phyloP scores from a whole-genome alignment of 2,888 invertebrate genomes.

The Bombylius major region DNA sequence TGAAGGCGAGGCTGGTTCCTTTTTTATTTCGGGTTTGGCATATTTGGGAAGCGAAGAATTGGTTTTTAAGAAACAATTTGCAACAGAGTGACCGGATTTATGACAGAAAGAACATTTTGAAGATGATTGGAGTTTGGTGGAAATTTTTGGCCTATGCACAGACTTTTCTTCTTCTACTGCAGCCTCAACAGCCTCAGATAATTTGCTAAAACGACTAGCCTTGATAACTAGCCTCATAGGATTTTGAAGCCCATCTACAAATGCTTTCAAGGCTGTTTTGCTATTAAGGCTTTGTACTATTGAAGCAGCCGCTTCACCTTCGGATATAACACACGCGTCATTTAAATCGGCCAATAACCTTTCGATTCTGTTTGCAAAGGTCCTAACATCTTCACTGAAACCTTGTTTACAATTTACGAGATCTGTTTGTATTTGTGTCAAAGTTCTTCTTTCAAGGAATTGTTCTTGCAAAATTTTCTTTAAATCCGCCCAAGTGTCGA shows the following conservation, averaged over 20 bases:
- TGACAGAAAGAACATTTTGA: too few relatives aligned
- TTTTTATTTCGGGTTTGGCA: too few relatives aligned
- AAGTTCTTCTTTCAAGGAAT: slow-evolving; percentile 1
- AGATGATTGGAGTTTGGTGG: too few relatives aligned
- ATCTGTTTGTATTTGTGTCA: neutral
- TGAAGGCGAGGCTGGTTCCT: too few relatives aligned
- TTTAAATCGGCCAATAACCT: neutral
- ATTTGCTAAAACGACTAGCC: slow-evolving; percentile 1
- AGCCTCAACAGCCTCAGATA: slow-evolving; percentile 1
- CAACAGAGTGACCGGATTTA: too few relatives aligned
- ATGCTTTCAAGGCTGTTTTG: slow-evolving; percentile 3
- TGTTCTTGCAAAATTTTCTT: neutral
- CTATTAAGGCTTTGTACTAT: neutral
- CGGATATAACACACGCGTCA: neutral
- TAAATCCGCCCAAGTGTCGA: neutral
- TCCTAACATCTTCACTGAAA: neutral
- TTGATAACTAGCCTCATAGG: slow-evolving; percentile 2
- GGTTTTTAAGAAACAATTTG: too few relatives aligned
- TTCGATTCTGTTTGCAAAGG: neutral
- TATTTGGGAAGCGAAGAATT: too few relatives aligned
- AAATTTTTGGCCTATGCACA: too few relatives aligned
- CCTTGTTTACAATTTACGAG: neutral
- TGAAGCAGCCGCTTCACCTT: neutral
- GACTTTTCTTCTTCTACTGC: slow-evolving; percentile 2
- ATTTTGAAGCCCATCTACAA: neutral